Conservation (phyloP, 1,140 invertebrate genomes). For the Eciton burchellii region DNA sequence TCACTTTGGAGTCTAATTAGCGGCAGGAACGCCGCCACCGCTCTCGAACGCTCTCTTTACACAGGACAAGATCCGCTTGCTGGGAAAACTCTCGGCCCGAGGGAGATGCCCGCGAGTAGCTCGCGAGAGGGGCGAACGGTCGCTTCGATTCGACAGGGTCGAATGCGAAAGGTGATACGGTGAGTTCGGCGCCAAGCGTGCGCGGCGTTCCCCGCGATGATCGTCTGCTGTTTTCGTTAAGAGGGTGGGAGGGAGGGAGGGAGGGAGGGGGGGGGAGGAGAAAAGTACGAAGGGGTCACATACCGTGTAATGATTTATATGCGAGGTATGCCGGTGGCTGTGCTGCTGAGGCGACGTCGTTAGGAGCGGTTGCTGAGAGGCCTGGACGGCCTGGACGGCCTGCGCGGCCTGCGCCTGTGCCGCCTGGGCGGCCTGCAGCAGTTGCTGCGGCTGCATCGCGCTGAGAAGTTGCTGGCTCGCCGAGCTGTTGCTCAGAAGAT, state of each 20-base stretch:
- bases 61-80: too few species aligned
- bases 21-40: slow-evolving; percentile 67
- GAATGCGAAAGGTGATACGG: too few species aligned
- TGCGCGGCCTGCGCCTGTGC: slow-evolving; percentile 79
- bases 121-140: too few species aligned
- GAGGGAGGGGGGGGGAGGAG: too few species aligned
- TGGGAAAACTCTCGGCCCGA: too few species aligned
- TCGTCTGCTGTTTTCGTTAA: too few species aligned
- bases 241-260: too few species aligned
- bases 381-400: slow-evolving; percentile 81
- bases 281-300: background rate
- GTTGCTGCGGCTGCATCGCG: slow-evolving; percentile 88
- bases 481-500: slow-evolving; percentile 89
- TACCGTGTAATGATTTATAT: slow-evolving; percentile 84
- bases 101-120: too few species aligned
- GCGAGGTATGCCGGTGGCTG: slow-evolving; percentile 82
- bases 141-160: too few species aligned
- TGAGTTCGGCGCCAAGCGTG: too few species aligned
- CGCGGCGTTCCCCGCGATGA: too few species aligned
- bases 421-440: slow-evolving; percentile 83
- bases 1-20: slow-evolving; percentile 78
- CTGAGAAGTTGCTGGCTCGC: slow-evolving; percentile 88
- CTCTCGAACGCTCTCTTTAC: slow-evolving; percentile 76
- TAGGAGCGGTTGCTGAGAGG: slow-evolving; percentile 84
- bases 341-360: slow-evolving; percentile 84